Percentiles rank a stretch among this genome's conserved stretches.
Conservation (phyloP, 1,140 invertebrate species). For the Ceratoteleas bidentatus region DNA sequence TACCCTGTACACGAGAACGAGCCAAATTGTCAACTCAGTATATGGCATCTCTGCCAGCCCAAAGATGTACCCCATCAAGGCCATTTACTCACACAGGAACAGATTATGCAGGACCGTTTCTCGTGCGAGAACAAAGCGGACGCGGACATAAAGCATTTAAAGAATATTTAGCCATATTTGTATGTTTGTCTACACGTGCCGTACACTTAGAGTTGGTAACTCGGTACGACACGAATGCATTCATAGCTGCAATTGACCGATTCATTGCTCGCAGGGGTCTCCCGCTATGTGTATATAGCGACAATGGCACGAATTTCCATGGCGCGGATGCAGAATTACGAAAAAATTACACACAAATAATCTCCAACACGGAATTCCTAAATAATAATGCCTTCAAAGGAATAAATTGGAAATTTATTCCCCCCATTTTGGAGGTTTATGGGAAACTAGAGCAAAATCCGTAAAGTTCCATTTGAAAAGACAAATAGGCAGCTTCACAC, state of each 20-base stretch:
- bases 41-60: background rate
- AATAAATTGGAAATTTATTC: too few species aligned
- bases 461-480: too few species aligned
- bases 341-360: background rate
- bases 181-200: background rate
- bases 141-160: background rate
- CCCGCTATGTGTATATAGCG: background rate
- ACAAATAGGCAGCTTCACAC: background rate
- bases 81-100: background rate
- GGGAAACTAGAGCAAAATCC: too few species aligned
- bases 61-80: background rate
- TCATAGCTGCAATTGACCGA: background rate
- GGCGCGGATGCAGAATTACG: background rate
- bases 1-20: too few species aligned
- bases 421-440: too few species aligned
- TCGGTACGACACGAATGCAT: background rate
- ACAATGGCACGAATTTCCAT: constrained; percentile 5
- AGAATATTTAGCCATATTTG: background rate
- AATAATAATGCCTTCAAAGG: background rate
- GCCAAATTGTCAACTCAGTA: too few species aligned
- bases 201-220: background rate
- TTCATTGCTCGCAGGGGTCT: background rate
- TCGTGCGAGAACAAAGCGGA: background rate
- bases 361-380: background rate
- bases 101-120: background rate